Evolutionary conservation across 2,888 invertebrate genomes (phyloP).

Genomic region (Petrolisthes cinctipes): DNA sequence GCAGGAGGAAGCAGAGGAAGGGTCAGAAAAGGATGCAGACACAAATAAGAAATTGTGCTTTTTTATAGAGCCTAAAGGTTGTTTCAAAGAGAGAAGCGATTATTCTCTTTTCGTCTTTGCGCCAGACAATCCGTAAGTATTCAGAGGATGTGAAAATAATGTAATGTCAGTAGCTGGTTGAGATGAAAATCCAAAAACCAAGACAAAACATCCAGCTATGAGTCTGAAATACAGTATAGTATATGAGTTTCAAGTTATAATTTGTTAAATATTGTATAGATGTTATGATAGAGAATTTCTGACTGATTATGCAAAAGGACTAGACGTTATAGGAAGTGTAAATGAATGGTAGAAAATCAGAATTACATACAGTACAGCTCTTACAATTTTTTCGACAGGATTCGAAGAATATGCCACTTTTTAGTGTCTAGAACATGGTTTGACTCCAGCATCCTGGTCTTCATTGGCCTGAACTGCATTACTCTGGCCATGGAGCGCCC

Average conservation of each 20-base stretch:
- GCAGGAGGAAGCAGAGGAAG: conserved; percentile 55
- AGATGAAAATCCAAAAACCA: background rate
- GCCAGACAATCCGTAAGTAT: conserved; percentile 83
- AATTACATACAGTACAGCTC: no score
- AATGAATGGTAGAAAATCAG: no score
- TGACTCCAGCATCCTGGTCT: conserved; percentile 94
- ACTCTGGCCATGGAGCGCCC: conserved; percentile 99
- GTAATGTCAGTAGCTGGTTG: background rate
- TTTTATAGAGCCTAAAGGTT: conserved; percentile 69
- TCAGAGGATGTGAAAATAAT: background rate
- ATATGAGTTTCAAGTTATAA: no score
- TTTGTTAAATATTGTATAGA: no score
- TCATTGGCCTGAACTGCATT: conserved; percentile 97
- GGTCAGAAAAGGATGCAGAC: conserved; percentile 50
- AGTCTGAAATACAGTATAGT: no score
- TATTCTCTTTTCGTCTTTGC: conserved; percentile 93
- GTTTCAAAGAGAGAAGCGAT: conserved; percentile 87
- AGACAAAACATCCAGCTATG: no score
- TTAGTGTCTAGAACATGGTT: conserved; percentile 94
- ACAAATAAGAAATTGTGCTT: conserved; percentile 55
- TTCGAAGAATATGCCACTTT: conserved; percentile 83
- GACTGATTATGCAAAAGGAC: no score
- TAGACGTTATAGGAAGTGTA: no score
- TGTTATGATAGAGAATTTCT: no score
- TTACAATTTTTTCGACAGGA: conserved; percentile 72